These are phyloP conservation scores for Anodontia alba DNA, from an alignment of 2,888 invertebrate species.

Conservation along the genomic window DNA sequence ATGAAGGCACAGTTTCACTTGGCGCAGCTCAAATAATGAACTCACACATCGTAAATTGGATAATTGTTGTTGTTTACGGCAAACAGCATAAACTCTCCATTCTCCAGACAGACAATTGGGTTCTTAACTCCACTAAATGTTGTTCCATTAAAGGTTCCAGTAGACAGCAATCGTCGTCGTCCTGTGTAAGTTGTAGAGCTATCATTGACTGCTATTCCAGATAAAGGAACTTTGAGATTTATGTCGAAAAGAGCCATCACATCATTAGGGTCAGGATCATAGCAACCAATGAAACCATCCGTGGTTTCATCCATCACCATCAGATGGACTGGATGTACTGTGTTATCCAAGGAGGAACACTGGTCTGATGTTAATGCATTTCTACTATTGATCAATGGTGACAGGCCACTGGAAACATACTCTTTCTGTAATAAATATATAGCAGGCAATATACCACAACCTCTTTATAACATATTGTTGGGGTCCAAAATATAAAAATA, in stretches of 20 bases:
- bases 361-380: slow-evolving; percentile 73
- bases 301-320: slow-evolving; percentile 59
- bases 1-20: too few relatives aligned
- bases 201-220: slow-evolving; percentile 71
- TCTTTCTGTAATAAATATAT: slow-evolving; percentile 71
- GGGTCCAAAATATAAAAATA: too few relatives aligned
- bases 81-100: slow-evolving; percentile 81
- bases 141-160: slow-evolving; percentile 68
- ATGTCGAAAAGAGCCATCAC: slow-evolving; percentile 60
- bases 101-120: slow-evolving; percentile 79
- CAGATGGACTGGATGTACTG: slow-evolving; percentile 64
- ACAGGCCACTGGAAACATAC: slow-evolving; percentile 70
- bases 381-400: slow-evolving; percentile 73
- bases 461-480: too few relatives aligned
- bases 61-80: slow-evolving; percentile 78
- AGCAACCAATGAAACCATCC: slow-evolving; percentile 80
- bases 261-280: slow-evolving; percentile 71
- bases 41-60: slow-evolving; percentile 83
- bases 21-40: too few relatives aligned
- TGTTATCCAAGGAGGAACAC: slow-evolving; percentile 66
- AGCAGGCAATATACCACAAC: too few relatives aligned
- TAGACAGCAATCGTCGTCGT: slow-evolving; percentile 77
- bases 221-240: slow-evolving; percentile 73
- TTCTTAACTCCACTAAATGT: slow-evolving; percentile 78
- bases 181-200: slow-evolving; percentile 50